Evolutionary conservation across 2,113 vertebrate genomes (phyloP).

Genomic region (Crotalus helleri): DNA sequence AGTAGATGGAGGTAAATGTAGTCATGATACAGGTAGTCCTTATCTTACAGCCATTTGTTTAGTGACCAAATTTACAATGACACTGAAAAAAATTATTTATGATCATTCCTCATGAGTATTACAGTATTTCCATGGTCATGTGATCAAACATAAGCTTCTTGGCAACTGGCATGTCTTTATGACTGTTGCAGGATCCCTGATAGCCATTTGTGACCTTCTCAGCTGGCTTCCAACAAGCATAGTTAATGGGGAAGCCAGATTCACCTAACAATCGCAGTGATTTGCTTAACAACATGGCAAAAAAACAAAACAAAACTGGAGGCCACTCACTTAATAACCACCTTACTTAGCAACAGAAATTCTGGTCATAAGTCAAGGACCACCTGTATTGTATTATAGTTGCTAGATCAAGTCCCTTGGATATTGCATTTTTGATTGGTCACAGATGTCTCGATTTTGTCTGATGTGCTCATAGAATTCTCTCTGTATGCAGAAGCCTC

Average conservation of each 20-base stretch:
- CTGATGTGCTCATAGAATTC: background rate
- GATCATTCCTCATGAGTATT: background rate
- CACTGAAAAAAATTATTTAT: background rate
- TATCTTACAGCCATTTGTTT: background rate
- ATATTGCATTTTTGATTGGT: background rate
- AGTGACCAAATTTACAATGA: background rate
- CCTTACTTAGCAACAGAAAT: too few relatives aligned
- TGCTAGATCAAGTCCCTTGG: too few relatives aligned
- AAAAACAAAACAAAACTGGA: too few relatives aligned
- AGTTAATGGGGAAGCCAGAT: background rate
- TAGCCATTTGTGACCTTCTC: background rate
- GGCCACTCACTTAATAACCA: too few relatives aligned
- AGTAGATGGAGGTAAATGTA: background rate
- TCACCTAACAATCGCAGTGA: background rate
- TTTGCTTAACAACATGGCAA: background rate
- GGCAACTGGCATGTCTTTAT: background rate
- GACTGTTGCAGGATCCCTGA: background rate
- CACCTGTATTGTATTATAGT: background rate
- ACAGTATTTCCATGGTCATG: background rate
- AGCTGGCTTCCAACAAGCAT: background rate
- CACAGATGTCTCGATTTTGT: background rate
- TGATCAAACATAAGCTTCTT: background rate
- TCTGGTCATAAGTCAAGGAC: too few relatives aligned
- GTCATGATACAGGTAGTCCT: background rate
- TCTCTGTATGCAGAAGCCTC: background rate